A percentile compares a stretch with the other conserved stretches of the same genome.
Evolutionary conservation across 2,113 vertebrate genomes (phyloP).

Genomic region (Sus scrofa): T2T-Sscrofa CM000814.6:105746501-105747000

Average conservation of each 20-base stretch:
- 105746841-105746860: background rate
- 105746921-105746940: background rate
- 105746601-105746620: background rate
- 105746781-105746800: background rate
- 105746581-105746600: background rate
- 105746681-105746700: background rate
- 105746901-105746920: background rate
- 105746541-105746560: background rate
- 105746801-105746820: background rate
- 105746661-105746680: constrained; percentile 26
- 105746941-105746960: background rate
- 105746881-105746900: background rate
- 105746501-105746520: background rate
- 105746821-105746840: background rate
- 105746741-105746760: background rate
- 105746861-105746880: background rate
- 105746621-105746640: background rate
- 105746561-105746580: constrained; percentile 1
- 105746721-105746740: constrained; percentile 28
- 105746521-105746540: background rate
- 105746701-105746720: background rate
- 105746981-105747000: background rate
- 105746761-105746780: background rate
- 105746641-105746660: constrained; percentile 5
- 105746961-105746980: background rate